Conservation (phyloP, 2,888 invertebrate genomes). For the Muscina levida region DNA sequence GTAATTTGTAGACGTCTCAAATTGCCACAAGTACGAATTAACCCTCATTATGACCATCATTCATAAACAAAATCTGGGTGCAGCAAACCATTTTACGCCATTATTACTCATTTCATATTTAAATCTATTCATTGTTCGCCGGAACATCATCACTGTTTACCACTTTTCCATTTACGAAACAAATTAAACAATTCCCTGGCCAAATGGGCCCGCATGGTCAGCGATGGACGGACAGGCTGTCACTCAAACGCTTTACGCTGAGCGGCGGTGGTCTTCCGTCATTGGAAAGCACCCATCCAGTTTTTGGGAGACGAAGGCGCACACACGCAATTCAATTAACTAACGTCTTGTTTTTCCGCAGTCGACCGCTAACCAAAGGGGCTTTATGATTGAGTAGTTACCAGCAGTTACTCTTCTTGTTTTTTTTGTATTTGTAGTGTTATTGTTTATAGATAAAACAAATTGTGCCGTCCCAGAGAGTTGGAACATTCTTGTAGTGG, state of each 20-base stretch:
- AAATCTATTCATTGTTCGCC: background rate
- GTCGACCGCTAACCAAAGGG: background rate
- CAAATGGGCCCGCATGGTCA: constrained; percentile 32
- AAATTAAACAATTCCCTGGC: constrained; percentile 20
- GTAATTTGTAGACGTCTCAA: constrained; percentile 37
- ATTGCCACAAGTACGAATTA: constrained; percentile 23
- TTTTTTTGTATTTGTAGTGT: too few relatives aligned
- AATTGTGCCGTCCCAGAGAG: constrained; percentile 40
- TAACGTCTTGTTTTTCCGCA: constrained; percentile 20
- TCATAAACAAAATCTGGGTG: constrained; percentile 45
- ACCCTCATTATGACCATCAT: constrained; percentile 32
- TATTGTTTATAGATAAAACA: constrained; percentile 45
- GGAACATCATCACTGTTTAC: background rate
- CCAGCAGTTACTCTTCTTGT: too few relatives aligned
- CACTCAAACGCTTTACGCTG: background rate
- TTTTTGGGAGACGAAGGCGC: background rate
- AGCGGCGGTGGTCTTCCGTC: background rate
- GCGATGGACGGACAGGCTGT: constrained; percentile 3
- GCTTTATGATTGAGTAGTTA: constrained; percentile 47
- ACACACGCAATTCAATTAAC: constrained; percentile 65
- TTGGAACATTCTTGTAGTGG: constrained; percentile 26
- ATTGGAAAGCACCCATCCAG: constrained; percentile 24
- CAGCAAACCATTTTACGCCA: constrained; percentile 8
- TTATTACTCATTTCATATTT: too few relatives aligned
- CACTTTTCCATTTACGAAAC: constrained; percentile 22